Evolutionary conservation across 1,140 invertebrate species (phyloP).

Genomic region (Vanessa atalanta): DNA sequence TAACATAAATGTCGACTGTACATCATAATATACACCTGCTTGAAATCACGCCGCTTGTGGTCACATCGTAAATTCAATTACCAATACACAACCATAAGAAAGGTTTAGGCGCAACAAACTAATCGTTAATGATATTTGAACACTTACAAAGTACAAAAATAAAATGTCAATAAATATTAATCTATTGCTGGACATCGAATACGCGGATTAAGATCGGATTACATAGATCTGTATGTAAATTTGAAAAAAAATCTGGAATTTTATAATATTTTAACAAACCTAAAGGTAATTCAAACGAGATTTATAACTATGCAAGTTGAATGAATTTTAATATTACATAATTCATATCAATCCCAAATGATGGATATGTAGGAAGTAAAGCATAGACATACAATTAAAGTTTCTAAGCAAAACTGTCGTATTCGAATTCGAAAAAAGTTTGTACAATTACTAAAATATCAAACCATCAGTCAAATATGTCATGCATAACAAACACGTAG

Average conservation of each 20-base stretch:
- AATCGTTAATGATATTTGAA: conserved; percentile 75
- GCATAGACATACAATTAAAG: no score
- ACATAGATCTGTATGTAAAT: conserved; percentile 43
- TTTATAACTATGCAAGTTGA: no score
- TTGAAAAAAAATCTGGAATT: conserved; percentile 17
- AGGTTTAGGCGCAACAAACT: conserved; percentile 60
- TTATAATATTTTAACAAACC: neutral
- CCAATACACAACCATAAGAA: conserved; percentile 47
- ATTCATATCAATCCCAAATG: no score
- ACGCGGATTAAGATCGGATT: conserved; percentile 49
- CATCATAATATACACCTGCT: conserved; percentile 42
- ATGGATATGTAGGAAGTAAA: no score
- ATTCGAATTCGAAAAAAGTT: no score
- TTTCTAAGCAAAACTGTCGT: no score
- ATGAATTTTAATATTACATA: no score
- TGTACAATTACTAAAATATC: no score
- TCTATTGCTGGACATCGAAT: conserved; percentile 63
- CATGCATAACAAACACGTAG: no score
- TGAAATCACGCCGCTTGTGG: conserved; percentile 46
- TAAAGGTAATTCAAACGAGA: neutral
- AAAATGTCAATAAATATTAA: conserved; percentile 73
- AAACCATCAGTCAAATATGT: no score
- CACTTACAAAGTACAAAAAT: conserved; percentile 68
- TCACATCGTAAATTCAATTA: conserved; percentile 70
- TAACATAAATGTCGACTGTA: neutral